Evolutionary conservation across 2,888 invertebrate species (phyloP), one percentile per base, ranked within the genome.

Genomic region (Metallyticus violacea): DNA sequence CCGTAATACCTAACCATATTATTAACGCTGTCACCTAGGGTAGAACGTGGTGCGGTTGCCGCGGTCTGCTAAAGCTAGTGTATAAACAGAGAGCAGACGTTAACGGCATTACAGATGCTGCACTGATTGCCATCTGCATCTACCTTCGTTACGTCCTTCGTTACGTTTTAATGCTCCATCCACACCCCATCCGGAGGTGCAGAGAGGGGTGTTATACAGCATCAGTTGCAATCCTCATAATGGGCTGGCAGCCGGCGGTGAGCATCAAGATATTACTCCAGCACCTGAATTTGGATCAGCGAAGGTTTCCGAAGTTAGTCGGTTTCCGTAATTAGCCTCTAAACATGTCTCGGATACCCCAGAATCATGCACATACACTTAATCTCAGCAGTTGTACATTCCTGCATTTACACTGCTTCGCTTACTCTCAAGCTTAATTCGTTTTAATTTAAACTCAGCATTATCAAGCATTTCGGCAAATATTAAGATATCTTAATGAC

Each of bases 11-110:
- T 30, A 77, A 76, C 85, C 85, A 87, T 87, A 87, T 85, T 87
- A 87, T 87, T 87, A 87, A 87, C 83, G 83, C 83, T 83, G 83
- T 77, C 83, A 83, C 83, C 77, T 83, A 83, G 83, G 83, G 83
- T 83, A 83, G 77, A 77, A 77, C 62, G 83, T 28, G 77, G 83
- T 83, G 83, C 28, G 83, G 83, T 83, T 83, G 77, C 7, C 28
- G 83, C 77, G 83, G 83, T 83, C 29, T 27, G 83, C 25, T 77
- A 83, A 83, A 83, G 83, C 83, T 77, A 83, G 83, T 77, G 83
- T 28, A 83, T 83, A 83, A 83, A 83, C 83, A 83, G 22, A 40
- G n/a, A 28, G 83, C 77, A 83, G 83, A 83, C 83, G 83, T 77
- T 83, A 83, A 83, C 83, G 29, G 83, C 77, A 77, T 83, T 83